phyloP scores from a whole-genome alignment of 2,113 vertebrate species.

The Trogon melanurus region DNA sequence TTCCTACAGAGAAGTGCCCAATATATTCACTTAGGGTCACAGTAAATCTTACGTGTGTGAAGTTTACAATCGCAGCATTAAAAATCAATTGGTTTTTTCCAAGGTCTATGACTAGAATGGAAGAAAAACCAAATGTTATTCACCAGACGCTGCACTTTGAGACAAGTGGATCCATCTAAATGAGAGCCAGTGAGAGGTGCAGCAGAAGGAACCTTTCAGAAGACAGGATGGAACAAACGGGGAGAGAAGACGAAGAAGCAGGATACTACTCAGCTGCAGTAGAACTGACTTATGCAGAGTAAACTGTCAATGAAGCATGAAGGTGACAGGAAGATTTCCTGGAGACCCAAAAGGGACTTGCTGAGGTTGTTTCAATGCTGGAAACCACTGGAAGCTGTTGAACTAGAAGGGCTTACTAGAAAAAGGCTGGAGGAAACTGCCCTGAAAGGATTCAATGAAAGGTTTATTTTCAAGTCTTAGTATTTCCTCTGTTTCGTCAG shows the following conservation, averaged over 20 bases:
- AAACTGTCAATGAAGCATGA: neutral
- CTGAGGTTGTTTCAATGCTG: neutral
- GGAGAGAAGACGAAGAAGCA: fast-evolving
- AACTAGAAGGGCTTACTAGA: neutral
- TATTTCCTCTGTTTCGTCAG: neutral
- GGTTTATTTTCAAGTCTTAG: neutral
- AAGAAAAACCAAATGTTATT: neutral
- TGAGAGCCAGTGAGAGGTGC: neutral
- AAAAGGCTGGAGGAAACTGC: neutral
- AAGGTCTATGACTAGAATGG: neutral
- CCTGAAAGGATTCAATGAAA: neutral
- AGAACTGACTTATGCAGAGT: neutral
- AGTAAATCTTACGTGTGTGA: neutral
- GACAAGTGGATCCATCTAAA: neutral
- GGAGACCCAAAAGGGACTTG: neutral
- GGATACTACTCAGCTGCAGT: neutral
- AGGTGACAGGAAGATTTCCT: neutral
- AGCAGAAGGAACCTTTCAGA: neutral
- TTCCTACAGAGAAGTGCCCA: neutral
- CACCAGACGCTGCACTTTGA: neutral
- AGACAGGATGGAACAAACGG: neutral
- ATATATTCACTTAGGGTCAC: neutral
- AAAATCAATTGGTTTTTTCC: neutral
- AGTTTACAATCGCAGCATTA: neutral
- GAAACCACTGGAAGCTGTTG: neutral